phyloP scores from a whole-genome alignment of 1,140 invertebrate species.

The Tetramorium simillimum region DNA sequence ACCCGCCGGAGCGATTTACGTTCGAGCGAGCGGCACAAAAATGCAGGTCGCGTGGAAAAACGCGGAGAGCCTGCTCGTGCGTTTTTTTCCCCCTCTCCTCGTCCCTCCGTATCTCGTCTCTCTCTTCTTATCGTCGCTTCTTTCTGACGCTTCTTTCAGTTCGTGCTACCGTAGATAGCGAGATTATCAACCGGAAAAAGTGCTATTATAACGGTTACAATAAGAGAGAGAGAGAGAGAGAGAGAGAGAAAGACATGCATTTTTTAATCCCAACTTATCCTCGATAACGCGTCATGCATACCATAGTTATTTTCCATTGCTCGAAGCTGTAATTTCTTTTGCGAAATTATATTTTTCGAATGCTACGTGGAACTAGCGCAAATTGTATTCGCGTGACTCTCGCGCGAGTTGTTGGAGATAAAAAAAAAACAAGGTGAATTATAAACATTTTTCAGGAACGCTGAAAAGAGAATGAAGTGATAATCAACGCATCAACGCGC shows the following conservation, averaged over 20 bases:
- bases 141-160: background rate
- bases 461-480: conserved; percentile 4
- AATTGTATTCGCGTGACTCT: background rate
- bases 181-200: background rate
- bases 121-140: conserved; percentile 21
- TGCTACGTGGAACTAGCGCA: background rate
- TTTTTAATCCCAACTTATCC: background rate
- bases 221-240: too few species aligned
- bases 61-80: background rate
- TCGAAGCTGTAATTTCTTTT: background rate
- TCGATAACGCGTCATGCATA: background rate
- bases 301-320: background rate
- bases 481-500: background rate
- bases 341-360: background rate
- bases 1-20: conserved; percentile 61
- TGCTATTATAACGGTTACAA: background rate
- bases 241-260: background rate
- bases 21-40: conserved; percentile 18
- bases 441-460: conserved; percentile 2
- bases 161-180: background rate
- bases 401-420: too few species aligned
- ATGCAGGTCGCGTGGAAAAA: conserved; percentile 14
- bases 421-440: background rate
- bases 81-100: background rate
- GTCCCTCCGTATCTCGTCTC: background rate